These are phyloP conservation scores for Coracias cyanogaster DNA, from an alignment of 2,797 vertebrate species.

Conservation along the genomic window DNA sequence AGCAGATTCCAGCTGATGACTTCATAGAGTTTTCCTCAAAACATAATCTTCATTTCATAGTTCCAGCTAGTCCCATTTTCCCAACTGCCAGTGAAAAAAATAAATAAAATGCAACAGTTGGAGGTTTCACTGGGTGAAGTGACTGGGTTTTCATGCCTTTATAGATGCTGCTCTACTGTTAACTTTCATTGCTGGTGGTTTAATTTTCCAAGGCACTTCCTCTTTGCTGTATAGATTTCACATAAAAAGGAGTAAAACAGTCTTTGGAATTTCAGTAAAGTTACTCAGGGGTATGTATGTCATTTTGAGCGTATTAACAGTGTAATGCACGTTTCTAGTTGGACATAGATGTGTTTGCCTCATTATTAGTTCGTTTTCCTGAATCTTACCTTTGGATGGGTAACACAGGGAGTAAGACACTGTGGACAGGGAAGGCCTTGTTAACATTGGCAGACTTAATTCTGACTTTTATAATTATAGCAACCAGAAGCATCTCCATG, in stretches of 20 bases:
- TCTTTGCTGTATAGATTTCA: neutral
- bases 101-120: neutral
- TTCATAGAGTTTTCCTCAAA: neutral
- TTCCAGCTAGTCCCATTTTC: neutral
- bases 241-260: neutral
- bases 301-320: neutral
- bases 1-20: conserved; percentile 15
- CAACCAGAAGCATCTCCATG: neutral
- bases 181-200: neutral
- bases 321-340: neutral
- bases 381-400: neutral
- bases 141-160: neutral
- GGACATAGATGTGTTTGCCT: neutral
- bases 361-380: neutral
- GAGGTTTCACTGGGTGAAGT: neutral
- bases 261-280: neutral
- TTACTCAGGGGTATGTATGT: neutral
- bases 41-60: neutral
- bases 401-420: neutral
- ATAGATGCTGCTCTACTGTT: neutral
- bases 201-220: neutral
- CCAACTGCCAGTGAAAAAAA: neutral
- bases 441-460: neutral
- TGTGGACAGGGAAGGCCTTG: neutral
- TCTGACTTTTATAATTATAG: neutral